A percentile compares a stretch with the other conserved stretches of the same genome.
Evolutionary conservation across 2,888 invertebrate genomes (phyloP).

Genomic region (Acrocyrtus sp.): DNA sequence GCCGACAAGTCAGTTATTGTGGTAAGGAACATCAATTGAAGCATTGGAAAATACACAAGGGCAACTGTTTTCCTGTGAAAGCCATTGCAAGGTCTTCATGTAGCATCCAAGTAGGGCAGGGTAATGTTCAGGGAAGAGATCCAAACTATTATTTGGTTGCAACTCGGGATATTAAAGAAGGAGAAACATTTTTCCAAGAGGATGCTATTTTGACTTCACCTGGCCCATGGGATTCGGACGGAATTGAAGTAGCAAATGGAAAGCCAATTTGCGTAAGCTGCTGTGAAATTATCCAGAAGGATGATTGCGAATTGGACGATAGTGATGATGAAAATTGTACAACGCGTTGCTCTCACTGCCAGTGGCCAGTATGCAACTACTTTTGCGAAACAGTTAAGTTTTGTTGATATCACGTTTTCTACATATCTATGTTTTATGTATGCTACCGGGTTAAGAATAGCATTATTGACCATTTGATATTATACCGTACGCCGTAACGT

Average conservation of each 20-base stretch:
- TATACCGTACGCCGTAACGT: no score
- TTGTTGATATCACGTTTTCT: no score
- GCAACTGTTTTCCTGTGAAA: conserved; percentile 16
- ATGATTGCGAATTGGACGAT: conserved; percentile 10
- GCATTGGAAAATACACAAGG: conserved; percentile 20
- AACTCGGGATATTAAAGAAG: conserved; percentile 21
- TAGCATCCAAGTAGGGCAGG: no score
- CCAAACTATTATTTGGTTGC: conserved; percentile 9
- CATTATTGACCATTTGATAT: no score
- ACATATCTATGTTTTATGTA: no score
- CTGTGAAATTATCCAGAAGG: conserved; percentile 28
- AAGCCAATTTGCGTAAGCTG: conserved; percentile 27
- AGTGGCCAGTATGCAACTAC: conserved; percentile 29
- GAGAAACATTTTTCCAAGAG: conserved; percentile 20
- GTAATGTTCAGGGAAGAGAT: not conserved
- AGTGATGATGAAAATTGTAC: conserved; percentile 20
- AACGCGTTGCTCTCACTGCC: conserved; percentile 11
- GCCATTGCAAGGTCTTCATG: not conserved
- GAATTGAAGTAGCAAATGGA: conserved; percentile 29
- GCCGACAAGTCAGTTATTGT: conserved; percentile 25
- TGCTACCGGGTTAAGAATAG: no score
- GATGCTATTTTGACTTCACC: conserved; percentile 8
- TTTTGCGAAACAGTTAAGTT: conserved; percentile 27
- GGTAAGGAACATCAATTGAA: conserved; percentile 20
- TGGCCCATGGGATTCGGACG: conserved; percentile 24